Base-by-base conservation (phyloP, 2,113 vertebrate species). In the Perca schrenkii region DNA sequence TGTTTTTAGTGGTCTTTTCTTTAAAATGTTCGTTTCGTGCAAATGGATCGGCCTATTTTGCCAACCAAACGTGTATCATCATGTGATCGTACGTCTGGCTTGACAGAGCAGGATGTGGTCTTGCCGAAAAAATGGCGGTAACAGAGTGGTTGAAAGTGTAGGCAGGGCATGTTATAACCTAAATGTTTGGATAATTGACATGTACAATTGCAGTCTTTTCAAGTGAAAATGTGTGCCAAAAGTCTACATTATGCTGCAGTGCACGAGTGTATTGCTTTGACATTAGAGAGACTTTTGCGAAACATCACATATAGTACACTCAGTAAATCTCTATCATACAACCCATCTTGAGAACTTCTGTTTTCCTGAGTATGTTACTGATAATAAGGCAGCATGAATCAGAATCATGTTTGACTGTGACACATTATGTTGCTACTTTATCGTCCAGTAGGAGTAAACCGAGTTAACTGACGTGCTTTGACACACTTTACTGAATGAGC, bases 31-130 rank as follows among this genome's bases (percentile, higher is more conserved):
- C 17, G 6, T 63, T 67, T 17, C 2, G 8, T 50, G 25, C 66
- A 34, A 11, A 34, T 34, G 17, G 31, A 11, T 28, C 4, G 16
- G 3, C 22, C 8, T 17, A 34, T 68, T 17, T 66, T 65, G 6
- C 6, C 14, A 19, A 36, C 8, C 61, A 13, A 4, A 15, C 10
- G 21, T 46, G 1, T 8, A 12, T 21, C 4, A 16, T 40, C 6
- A 15, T 62, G 21, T 31, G 6, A 61, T 43, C 1, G 6, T 61
- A 34, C 40, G 16, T 52, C 36, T 17, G 22, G 54, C 16, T 62
- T 70, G 53, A 78, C 5, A 31, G 15, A 77, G 50, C 83, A 82
- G 80, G 88, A 89, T 87, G 86, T 86, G 75, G 72, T 87, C 36
- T 72, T n/a, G 21, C n/a, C 17, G 34, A 73, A 50, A 8, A 28